phyloP scores from a whole-genome alignment of 2,888 invertebrate species.

The Diarsia dahlii region DNA sequence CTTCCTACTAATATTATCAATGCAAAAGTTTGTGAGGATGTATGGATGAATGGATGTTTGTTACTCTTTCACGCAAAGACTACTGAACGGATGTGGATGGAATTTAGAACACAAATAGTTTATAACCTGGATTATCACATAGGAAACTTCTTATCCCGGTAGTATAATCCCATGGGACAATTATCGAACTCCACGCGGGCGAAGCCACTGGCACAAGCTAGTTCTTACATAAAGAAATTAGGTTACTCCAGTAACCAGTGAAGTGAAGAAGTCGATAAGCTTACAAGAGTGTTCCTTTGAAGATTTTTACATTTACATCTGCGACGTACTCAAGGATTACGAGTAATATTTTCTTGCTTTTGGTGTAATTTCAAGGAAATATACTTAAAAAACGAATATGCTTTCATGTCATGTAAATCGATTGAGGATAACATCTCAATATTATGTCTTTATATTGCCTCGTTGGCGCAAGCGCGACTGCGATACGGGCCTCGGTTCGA shows the following conservation, averaged over 20 bases:
- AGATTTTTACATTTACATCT: conserved; percentile 63
- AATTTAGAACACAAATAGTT: too few relatives aligned
- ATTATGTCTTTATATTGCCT: not conserved
- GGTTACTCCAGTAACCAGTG: conserved; percentile 58
- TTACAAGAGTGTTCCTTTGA: conserved; percentile 62
- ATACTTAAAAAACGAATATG: not conserved
- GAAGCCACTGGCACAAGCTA: too few relatives aligned
- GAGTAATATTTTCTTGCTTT: conserved; percentile 38
- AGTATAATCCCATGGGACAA: too few relatives aligned
- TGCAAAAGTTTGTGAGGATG: too few relatives aligned
- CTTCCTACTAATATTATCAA: too few relatives aligned
- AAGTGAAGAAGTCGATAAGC: conserved; percentile 66
- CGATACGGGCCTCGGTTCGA: not conserved
- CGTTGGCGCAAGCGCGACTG: not conserved
- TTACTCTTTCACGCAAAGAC: too few relatives aligned
- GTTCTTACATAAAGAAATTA: conserved; percentile 62
- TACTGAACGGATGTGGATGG: too few relatives aligned
- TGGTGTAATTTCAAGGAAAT: conserved; percentile 34
- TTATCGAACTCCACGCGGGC: too few relatives aligned
- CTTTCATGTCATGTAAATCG: not conserved
- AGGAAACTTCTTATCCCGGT: too few relatives aligned
- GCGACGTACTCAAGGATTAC: conserved; percentile 40
- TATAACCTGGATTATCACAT: too few relatives aligned
- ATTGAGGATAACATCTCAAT: not conserved
- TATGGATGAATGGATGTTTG: too few relatives aligned